phyloP scores from a whole-genome alignment of 2,797 vertebrate genomes.

The Cirrhinus mrigala region DNA sequence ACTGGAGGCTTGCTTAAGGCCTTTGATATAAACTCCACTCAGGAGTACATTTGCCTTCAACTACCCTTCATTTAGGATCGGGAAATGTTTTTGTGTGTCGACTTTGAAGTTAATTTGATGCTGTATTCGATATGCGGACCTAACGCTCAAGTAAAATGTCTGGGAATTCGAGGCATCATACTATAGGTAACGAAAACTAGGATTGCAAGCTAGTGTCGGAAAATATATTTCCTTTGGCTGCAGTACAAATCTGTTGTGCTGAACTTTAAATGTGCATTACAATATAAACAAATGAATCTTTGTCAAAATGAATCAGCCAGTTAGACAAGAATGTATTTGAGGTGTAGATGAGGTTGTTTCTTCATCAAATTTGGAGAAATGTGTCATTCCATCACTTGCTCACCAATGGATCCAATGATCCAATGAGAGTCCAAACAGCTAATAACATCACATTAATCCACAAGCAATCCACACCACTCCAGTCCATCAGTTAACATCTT shows the following conservation, averaged over 20 bases:
- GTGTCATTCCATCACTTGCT: too few species aligned
- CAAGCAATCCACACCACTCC: too few species aligned
- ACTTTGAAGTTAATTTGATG: slow-evolving; percentile 3
- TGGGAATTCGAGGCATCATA: neutral
- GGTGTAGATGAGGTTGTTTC: too few species aligned
- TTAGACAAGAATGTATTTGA: neutral
- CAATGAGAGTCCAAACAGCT: neutral
- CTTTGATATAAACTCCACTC: slow-evolving; percentile 3
- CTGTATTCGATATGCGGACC: neutral
- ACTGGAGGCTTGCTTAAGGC: slow-evolving; percentile 12
- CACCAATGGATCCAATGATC: neutral
- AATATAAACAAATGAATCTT: neutral
- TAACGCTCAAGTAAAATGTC: neutral
- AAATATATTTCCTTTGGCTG: too few species aligned
- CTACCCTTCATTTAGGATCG: neutral
- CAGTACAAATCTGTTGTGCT: neutral
- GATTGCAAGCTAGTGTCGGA: neutral
- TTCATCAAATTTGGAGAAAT: too few species aligned
- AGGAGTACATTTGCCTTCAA: neutral
- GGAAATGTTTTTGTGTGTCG: neutral
- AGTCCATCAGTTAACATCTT: too few species aligned
- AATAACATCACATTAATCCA: too few species aligned
- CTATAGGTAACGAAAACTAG: neutral
- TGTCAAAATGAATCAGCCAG: neutral
- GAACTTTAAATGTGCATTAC: neutral